Base-by-base conservation (phyloP, 2,113 vertebrate species). In the Rattus norvegicus region DNA sequence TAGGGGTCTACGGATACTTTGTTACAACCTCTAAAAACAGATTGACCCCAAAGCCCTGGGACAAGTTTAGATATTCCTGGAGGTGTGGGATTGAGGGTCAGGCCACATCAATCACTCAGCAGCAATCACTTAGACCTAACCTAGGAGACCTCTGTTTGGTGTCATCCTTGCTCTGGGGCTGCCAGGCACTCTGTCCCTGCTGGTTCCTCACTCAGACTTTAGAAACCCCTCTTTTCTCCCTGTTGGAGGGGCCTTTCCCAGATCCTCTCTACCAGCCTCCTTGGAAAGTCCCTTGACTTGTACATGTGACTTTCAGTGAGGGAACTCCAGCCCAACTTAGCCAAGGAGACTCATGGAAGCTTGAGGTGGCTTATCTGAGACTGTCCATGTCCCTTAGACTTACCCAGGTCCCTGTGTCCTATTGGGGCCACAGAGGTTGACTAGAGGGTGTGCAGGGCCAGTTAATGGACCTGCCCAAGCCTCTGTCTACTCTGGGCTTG, bases 201-300 rank as follows among this genome's bases (percentile, higher is more conserved):
- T 81, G 92, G 65, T 16, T 90, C 47, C 63, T 47, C 56, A 49
- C n/a, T 77, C 59, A 28, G 92, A 75, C 90, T 92, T 89, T n/a
- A 43, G 91, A 91, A 91, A 28, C 43, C 92, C 90, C 61, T 85
- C 65, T 52, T 61, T 39, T 81, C 6, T 92, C 91, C 80, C n/a
- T 14, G 36, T 63, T 13, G 0, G 13, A 5, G 22, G 96, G 88
- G 95, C 76, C 65, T 93, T 95, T 80, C 96, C 91, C 88, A 49
- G 43, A 8, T 33, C 52, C 12, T 91, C 67, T 89, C 80, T 22
- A 0, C 39, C 0, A 4, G 69, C 61, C 39, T 90, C 26, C 54
- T 49, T 0, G 77, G 97, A 92, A 65, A 96, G 94, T 87, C 90
- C 95, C 94, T 90, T 12, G 16, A 83, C 16, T 59, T 63, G 84